Evolutionary conservation across 1,140 invertebrate species (phyloP).

Genomic region (Riptortus pedestris): DNA sequence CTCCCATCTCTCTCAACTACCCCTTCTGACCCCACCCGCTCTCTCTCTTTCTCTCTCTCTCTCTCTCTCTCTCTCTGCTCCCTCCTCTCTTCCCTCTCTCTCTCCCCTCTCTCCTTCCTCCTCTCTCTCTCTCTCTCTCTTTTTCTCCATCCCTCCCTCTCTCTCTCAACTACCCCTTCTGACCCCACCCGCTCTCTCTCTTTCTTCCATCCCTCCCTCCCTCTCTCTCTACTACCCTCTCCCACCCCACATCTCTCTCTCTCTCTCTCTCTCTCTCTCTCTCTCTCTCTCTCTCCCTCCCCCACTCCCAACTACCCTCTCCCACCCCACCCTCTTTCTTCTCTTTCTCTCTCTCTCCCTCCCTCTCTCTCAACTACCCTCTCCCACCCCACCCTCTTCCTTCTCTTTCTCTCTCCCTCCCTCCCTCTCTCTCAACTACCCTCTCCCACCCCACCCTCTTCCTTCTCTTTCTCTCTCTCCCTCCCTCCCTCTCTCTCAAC

Average conservation of each 20-base stretch:
- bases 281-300: neutral
- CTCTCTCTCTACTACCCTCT: neutral
- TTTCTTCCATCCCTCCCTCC: neutral
- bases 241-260: neutral
- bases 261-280: constrained; percentile 5
- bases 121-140: no score
- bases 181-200: neutral
- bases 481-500: neutral
- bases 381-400: neutral
- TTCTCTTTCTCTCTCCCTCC: constrained; percentile 1
- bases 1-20: no score
- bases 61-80: no score
- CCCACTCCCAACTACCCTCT: neutral
- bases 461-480: constrained; percentile 1
- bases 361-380: no score
- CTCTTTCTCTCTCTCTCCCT: neutral
- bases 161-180: no score
- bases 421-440: no score
- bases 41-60: no score
- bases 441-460: neutral
- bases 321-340: neutral
- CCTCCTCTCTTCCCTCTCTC: no score
- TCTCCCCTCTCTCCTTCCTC: no score
- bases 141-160: no score
- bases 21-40: no score